Percentiles rank a stretch among this genome's conserved stretches.
Evolutionary conservation across 2,797 vertebrate genomes (phyloP).

Genomic region (Balearica regulorum): DNA sequence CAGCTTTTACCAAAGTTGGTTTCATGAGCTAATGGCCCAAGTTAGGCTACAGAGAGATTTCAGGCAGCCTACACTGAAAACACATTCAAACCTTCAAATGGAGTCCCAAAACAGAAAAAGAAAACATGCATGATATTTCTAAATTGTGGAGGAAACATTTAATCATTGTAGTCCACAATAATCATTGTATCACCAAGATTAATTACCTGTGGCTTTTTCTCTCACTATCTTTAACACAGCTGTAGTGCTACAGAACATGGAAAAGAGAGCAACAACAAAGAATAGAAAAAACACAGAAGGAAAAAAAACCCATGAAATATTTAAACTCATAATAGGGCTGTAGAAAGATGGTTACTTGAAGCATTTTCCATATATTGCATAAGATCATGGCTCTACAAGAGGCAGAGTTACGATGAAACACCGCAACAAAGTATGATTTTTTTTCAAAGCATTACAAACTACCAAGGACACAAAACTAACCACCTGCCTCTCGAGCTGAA

Average conservation of each 20-base stretch:
- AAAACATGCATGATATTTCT: not conserved
- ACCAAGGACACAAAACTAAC: not conserved
- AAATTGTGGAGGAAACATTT: not conserved
- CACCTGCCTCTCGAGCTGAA: not conserved
- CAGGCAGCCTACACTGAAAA: not conserved
- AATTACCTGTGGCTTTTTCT: not conserved
- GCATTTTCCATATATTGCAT: not conserved
- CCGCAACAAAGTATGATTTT: accelerated
- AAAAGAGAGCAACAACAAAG: not conserved
- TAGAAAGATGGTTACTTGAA: not conserved
- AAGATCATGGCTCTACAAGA: not conserved
- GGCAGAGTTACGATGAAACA: not conserved
- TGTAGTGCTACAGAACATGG: not conserved
- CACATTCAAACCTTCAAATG: not conserved
- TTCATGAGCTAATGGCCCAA: not conserved
- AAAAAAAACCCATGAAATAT: not conserved
- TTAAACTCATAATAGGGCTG: not conserved
- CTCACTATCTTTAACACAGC: not conserved
- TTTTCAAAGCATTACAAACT: not conserved
- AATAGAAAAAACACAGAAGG: not conserved
- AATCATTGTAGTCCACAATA: not conserved
- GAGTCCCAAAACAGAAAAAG: not conserved
- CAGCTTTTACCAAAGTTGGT: not conserved
- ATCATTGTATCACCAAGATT: not conserved
- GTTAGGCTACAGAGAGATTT: not conserved